phyloP scores from a whole-genome alignment of 2,113 vertebrate species.

The human region GRCh38 chr5:50434501-50435000 shows the following conservation, averaged over 20 bases:
- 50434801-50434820: not conserved
- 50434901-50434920: not conserved
- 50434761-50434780: not conserved
- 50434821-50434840: not conserved
- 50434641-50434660: not conserved
- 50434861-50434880: not conserved
- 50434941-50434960: not conserved
- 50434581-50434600: slow-evolving; percentile 14
- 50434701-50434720: not conserved
- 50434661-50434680: not conserved
- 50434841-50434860: slow-evolving; percentile 11
- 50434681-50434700: not conserved
- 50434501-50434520: not conserved
- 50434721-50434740: not conserved
- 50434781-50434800: not conserved
- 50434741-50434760: not conserved
- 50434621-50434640: not conserved
- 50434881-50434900: not conserved
- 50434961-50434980: not conserved
- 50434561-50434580: not conserved
- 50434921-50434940: not conserved
- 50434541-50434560: not conserved
- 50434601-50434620: not conserved
- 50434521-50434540: not conserved
- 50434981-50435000: not conserved